Evolutionary conservation across 2,113 vertebrate genomes (phyloP).

Genomic region (Sphaerodactylus townsendi): DNA sequence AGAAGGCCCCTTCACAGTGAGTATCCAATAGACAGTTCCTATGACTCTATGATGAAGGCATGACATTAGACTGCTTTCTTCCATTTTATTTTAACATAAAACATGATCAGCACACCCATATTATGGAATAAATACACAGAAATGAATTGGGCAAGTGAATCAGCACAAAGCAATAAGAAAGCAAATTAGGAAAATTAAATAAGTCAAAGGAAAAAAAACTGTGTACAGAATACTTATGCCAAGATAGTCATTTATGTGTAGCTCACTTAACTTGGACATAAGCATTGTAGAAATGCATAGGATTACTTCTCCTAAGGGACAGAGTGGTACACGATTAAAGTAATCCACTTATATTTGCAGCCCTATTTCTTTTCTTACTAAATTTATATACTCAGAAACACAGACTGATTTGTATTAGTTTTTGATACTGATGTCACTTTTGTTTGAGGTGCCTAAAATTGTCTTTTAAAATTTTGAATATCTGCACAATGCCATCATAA

Average conservation of each 20-base stretch:
- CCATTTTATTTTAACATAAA: constrained; percentile 10
- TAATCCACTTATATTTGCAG: background rate
- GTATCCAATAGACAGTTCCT: too few species aligned
- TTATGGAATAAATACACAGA: background rate
- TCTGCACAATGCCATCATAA: background rate
- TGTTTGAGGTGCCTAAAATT: too few species aligned
- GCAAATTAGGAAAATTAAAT: constrained; percentile 9
- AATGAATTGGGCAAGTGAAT: background rate
- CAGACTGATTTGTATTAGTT: too few species aligned
- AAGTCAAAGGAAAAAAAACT: background rate
- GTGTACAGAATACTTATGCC: background rate
- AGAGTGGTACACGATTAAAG: background rate
- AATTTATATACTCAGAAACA: too few species aligned
- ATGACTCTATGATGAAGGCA: background rate
- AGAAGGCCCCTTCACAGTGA: too few species aligned
- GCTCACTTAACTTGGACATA: background rate
- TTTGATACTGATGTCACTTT: background rate
- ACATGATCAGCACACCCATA: background rate
- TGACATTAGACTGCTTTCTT: background rate
- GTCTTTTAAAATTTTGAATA: background rate
- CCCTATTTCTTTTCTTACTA: background rate
- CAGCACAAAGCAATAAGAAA: background rate
- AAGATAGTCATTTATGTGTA: background rate
- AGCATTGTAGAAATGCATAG: background rate
- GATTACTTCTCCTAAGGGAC: background rate